Conservation (phyloP, 2,113 vertebrate genomes). For the Ochotona curzoniae region DNA sequence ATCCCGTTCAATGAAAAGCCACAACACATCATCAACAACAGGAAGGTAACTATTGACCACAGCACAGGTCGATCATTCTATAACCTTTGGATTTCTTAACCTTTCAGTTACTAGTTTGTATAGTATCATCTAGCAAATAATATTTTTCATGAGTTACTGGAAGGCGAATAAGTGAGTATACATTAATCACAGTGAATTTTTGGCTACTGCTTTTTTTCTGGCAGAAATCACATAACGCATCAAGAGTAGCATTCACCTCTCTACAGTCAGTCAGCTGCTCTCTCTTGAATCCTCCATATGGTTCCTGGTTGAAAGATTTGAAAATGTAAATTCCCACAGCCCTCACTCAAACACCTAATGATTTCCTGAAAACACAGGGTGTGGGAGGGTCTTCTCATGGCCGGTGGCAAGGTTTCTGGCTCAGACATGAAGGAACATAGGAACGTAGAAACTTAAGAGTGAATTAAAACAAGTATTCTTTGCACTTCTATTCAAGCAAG, state of each 20-base stretch:
- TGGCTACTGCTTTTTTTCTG: background rate
- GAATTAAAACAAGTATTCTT: constrained; percentile 1
- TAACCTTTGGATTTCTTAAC: constrained; percentile 24
- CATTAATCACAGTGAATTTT: constrained; percentile 17
- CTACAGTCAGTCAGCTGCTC: background rate
- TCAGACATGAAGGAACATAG: background rate
- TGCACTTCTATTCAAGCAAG: background rate
- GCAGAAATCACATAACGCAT: background rate
- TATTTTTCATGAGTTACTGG: constrained; percentile 14
- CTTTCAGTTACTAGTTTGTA: constrained; percentile 15
- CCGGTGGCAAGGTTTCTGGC: background rate
- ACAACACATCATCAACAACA: too few species aligned
- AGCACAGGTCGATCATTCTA: constrained; percentile 18
- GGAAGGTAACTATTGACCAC: background rate
- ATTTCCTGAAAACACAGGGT: background rate
- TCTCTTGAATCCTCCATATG: background rate
- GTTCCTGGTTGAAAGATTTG: constrained; percentile 24
- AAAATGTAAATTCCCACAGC: background rate
- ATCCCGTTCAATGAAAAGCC: too few species aligned
- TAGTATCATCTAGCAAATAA: constrained; percentile 17
- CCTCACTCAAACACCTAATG: background rate
- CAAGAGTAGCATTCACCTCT: background rate
- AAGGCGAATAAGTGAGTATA: background rate
- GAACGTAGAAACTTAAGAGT: background rate
- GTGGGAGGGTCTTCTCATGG: background rate